Base-by-base conservation (phyloP, 2,797 vertebrate species). In the Aphelocoma californica region DNA sequence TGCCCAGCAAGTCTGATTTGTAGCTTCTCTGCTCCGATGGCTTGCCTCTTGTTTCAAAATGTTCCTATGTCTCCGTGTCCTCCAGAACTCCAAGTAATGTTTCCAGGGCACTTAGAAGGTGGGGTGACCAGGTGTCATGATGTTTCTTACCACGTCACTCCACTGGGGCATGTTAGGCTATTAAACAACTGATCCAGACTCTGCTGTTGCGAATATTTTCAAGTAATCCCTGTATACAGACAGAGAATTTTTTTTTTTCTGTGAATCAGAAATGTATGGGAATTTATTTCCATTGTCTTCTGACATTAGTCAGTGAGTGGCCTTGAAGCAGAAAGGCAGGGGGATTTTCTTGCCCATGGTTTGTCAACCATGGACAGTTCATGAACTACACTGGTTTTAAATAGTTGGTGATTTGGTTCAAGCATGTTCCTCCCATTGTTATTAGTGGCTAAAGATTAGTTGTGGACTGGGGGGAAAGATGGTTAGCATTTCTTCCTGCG, bases 1-100 rank as follows among this genome's bases (percentile, higher is more conserved):
- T 97, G 96, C 92, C 93, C 82, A 85, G 86, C 88, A 36, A 82
- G 60, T 47, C 62, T 81, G 51, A 96, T 95, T 95, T 92, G 65
- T 78, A 96, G 82, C 88, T 91, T 78, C 81, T 88, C 51, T 26
- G 12, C 90, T 97, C 80, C 42, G 21, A 5, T 84, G 91, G 72
- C 32, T 45, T 18, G 34, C 88, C 81, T 96, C 84, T 83, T 31
- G 62, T 88, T 96, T 95, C 93, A 71, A 7, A 86, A 60, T 25
- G 82, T 93, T n/a, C 96, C 91, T 67, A 61, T 92, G 38, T 71
- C 81, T 95, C 45, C 2, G 2, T 81, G 92, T 95, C 93, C 94
- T 96, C 93, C 65, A 93, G 95, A 96, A 86, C 94, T 89, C 82
- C 17, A 13, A 78, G 94, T 60, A 93, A 50, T 0, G 0, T 78